These are phyloP conservation scores for Glomeris marginata DNA, from an alignment of 2,888 invertebrate species.

Conservation along the genomic window DNA sequence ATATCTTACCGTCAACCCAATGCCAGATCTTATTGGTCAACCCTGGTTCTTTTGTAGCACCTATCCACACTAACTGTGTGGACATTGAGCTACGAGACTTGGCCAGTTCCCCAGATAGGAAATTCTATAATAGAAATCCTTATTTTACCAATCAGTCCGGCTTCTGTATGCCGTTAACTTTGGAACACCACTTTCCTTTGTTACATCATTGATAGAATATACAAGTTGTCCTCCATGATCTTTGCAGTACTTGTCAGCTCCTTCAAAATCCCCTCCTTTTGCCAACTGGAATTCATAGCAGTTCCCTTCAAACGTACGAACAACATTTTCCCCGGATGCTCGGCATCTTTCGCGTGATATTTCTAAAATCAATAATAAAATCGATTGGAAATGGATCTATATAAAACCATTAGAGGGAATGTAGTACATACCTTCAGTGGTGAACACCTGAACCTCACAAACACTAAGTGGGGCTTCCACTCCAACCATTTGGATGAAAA, in stretches of 20 bases:
- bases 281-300: slow-evolving; percentile 79
- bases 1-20: slow-evolving; percentile 45
- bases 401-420: background rate
- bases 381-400: slow-evolving; percentile 1
- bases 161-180: background rate
- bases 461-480: slow-evolving; percentile 77
- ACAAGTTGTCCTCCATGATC: slow-evolving; percentile 29
- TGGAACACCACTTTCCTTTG: slow-evolving; percentile 14
- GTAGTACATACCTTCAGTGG: slow-evolving; percentile 53
- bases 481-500: slow-evolving; percentile 75
- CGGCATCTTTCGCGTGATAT: slow-evolving; percentile 64
- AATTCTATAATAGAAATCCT: slow-evolving; percentile 8
- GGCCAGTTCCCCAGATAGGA: slow-evolving; percentile 45
- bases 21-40: slow-evolving; percentile 70
- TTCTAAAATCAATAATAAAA: slow-evolving; percentile 38
- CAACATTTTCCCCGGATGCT: slow-evolving; percentile 22
- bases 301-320: slow-evolving; percentile 55
- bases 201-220: slow-evolving; percentile 22
- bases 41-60: slow-evolving; percentile 73
- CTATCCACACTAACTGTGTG: slow-evolving; percentile 80
- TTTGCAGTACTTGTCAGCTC: slow-evolving; percentile 58
- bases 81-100: slow-evolving; percentile 60
- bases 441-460: slow-evolving; percentile 84
- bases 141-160: background rate
- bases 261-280: slow-evolving; percentile 65